Base-by-base conservation (phyloP, 2,797 vertebrate species). In the Hozukius guyotensis region DNA sequence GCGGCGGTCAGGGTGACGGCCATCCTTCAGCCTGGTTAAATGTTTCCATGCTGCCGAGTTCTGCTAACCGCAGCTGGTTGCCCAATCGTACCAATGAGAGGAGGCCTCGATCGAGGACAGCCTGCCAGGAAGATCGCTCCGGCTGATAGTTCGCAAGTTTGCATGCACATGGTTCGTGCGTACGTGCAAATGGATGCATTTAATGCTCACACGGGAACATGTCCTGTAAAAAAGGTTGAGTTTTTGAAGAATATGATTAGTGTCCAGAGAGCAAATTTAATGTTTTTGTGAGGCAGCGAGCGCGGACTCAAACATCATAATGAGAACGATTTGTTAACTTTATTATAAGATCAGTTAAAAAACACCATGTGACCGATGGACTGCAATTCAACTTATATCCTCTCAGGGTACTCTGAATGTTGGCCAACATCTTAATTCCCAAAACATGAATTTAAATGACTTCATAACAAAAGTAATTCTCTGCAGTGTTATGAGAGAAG, bases 1-100 rank as follows among this genome's bases (percentile, higher is more conserved):
- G 82, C n/a, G 55, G 84, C 55, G 79, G 88, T 88, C 87, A 80
- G 84, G 87, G 89, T 89, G 89, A 93, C 81, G 90, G 85, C 80
- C 87, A 76, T 82, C 55, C 79, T 83, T 86, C 82, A 90, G 86
- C 80, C 75, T 85, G 79, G 82, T 29, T 93, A 92, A 93, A 87
- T 62, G 88, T 64, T 94, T 95, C 90, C 91, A 93, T 90, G 78
- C 81, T 59, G 70, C 25, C 1, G 52, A 13, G 1, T 85, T 89
- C 38, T 78, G 65, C 55, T 77, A 85, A 87, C 77, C 20, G 8
- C 82, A 84, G 74, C 71, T 77, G 55, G 71, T 82, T 84, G 71
- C 68, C 75, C 77, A 64, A 46, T 69, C 62, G 64, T 71, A 79
- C 80, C 80, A 87, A 75, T 49, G 52, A 81, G 75, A 81, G 34